phyloP scores from a whole-genome alignment of 2,888 invertebrate species.

The Himalopsyche kuldschensis region DNA sequence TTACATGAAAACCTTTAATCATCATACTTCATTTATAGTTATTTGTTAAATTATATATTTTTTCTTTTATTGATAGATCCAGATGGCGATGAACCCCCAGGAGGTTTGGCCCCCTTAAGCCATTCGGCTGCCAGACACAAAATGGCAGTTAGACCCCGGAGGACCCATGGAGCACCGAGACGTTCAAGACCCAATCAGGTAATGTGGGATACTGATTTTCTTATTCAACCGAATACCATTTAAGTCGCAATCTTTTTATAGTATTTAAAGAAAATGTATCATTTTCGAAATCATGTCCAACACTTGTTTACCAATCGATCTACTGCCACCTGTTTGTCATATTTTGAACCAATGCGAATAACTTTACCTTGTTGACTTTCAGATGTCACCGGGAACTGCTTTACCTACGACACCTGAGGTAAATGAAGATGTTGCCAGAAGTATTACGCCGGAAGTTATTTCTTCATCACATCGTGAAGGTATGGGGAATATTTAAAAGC shows the following conservation, averaged over 20 bases:
- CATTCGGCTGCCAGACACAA: conserved; percentile 81
- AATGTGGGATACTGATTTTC: conserved; percentile 15
- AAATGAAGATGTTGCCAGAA: conserved; percentile 72
- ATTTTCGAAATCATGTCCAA: too few species aligned
- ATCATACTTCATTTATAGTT: not conserved
- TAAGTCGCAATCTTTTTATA: too few species aligned
- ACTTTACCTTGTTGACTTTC: conserved; percentile 41
- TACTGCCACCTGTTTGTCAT: not conserved
- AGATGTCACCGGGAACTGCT: conserved; percentile 60
- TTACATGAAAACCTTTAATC: not conserved
- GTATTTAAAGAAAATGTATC: too few species aligned
- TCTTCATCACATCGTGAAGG: conserved; percentile 20
- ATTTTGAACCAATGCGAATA: not conserved
- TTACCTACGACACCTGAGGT: conserved; percentile 76
- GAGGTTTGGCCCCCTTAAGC: conserved; percentile 66
- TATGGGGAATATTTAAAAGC: conserved; percentile 6
- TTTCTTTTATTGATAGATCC: conserved; percentile 39
- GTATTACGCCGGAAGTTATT: conserved; percentile 63
- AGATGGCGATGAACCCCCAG: conserved; percentile 56
- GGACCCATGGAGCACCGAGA: conserved; percentile 74
- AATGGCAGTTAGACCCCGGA: conserved; percentile 75
- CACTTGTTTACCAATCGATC: not conserved
- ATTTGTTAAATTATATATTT: not conserved
- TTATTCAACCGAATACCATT: too few species aligned
- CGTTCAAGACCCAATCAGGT: conserved; percentile 64